A percentile compares a stretch with the other conserved stretches of the same genome.
Evolutionary conservation across 2,888 invertebrate genomes (phyloP).

Genomic region (Trachelus iudaicus): DNA sequence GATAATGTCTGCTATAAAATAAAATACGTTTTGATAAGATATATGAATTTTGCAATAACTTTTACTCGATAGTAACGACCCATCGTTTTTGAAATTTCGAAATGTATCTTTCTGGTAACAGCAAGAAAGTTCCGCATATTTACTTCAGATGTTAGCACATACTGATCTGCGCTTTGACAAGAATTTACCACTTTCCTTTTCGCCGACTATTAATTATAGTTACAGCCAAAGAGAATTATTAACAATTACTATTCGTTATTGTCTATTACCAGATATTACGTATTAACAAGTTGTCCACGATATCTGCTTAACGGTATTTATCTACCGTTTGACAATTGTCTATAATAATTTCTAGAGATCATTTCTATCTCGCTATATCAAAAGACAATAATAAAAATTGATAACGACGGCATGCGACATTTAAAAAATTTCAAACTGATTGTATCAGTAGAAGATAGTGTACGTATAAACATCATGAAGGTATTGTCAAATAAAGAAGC

Average conservation of each 20-base stretch:
- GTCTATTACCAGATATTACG: not conserved
- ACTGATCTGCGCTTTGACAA: not conserved
- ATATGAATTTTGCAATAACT: too few species aligned
- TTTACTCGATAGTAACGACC: too few species aligned
- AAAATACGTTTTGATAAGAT: not conserved
- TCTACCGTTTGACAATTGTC: not conserved
- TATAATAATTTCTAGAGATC: not conserved
- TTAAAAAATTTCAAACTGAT: not conserved
- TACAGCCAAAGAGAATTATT: not conserved
- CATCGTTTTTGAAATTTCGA: too few species aligned
- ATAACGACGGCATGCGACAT: not conserved
- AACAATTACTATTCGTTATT: not conserved
- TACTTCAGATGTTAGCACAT: not conserved
- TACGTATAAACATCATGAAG: not conserved
- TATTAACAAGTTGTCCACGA: not conserved
- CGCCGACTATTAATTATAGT: not conserved
- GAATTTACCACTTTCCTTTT: not conserved
- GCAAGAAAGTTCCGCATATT: not conserved
- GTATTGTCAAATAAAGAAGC: not conserved
- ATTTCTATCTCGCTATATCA: not conserved
- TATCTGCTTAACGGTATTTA: not conserved
- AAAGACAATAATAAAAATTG: not conserved
- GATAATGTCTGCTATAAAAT: not conserved
- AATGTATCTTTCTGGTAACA: not conserved
- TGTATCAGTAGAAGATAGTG: not conserved